Percentiles rank a stretch among this genome's conserved stretches.
Evolutionary conservation across 2,888 invertebrate genomes (phyloP).

Genomic region (Tachina lurida): DNA sequence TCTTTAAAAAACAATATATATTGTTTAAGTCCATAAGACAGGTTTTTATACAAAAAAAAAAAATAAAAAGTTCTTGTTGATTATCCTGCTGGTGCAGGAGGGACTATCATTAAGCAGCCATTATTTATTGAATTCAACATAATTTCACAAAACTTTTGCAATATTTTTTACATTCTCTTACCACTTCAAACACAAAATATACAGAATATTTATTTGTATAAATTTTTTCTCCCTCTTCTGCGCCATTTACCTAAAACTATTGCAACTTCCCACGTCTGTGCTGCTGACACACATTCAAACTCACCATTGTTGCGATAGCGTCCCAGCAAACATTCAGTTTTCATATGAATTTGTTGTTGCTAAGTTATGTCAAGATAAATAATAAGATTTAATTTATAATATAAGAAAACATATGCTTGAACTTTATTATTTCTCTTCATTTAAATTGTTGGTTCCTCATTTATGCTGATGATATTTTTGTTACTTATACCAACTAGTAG

Average conservation of each 20-base stretch:
- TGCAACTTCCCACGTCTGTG: constrained; percentile 46
- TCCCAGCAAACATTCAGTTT: constrained; percentile 24
- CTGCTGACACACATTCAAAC: constrained; percentile 3
- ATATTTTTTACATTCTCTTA: constrained; percentile 61
- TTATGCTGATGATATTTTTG: too few relatives aligned
- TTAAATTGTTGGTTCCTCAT: too few relatives aligned
- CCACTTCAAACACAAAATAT: constrained; percentile 61
- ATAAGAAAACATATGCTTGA: too few relatives aligned
- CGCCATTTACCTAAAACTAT: constrained; percentile 63
- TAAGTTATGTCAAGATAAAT: too few relatives aligned
- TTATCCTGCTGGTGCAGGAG: constrained; percentile 40
- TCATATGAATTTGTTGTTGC: neutral
- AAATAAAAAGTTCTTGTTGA: constrained; percentile 29
- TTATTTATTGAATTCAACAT: constrained; percentile 58
- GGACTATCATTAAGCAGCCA: constrained; percentile 52
- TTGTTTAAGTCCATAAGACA: constrained; percentile 7
- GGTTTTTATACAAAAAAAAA: neutral
- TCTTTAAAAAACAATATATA: constrained; percentile 12
- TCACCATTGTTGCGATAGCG: neutral
- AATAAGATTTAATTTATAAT: too few relatives aligned
- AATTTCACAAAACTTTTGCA: constrained; percentile 60
- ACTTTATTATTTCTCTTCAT: too few relatives aligned
- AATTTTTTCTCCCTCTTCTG: constrained; percentile 29
- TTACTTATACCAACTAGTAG: too few relatives aligned
- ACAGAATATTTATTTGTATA: constrained; percentile 60